Base-by-base conservation (phyloP, 2,113 vertebrate genomes). In the Probosciger aterrimus region DNA sequence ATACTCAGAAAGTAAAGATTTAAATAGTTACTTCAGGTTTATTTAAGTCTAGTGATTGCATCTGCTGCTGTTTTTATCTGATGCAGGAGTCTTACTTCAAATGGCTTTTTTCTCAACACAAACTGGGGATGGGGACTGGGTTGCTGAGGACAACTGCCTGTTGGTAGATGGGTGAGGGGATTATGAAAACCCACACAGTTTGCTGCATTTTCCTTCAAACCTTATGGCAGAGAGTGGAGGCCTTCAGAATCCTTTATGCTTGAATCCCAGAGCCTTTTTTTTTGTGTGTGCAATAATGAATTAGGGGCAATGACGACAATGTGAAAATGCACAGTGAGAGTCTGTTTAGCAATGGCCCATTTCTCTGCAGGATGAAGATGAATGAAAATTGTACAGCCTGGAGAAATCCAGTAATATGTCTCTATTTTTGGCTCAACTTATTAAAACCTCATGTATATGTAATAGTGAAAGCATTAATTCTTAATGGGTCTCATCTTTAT, bases 391-490 rank as follows among this genome's bases (percentile, higher is more conserved):
- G 35, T 81, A 75, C 60, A 88, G 93, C 85, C 88, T 65, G 74
- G 77, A 94, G 79, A 94, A 94, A 94, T 71, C 44, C 55, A 63
- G 43, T 60, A 60, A 90, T 68, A 43, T 0, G 1, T 63, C 28
- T 89, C 95, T 95, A 88, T 95, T 96, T 97, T 96, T 96, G 86
- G 82, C 73, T 70, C 55, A 69, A 19, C 76, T 88, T 94, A 89
- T 93, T 95, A 95, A 83, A 81, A 95, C 14, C 79, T 90, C 80
- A 90, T 94, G 62, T 83, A 96, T 96, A 93, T 89, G 94, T 92
- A 92, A 91, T 91, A 86, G 69, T 73, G 69, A 53, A 95, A 83
- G 60, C 68, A 93, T 93, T 90, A 92, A 94, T 95, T 92, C 47
- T 4, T 93, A 95, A 89, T 86, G 81, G 82, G 44, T 70, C 50